These are phyloP conservation scores for Dendropsophus ebraccatus DNA, from an alignment of 2,113 vertebrate species.

Conservation along the genomic window DNA sequence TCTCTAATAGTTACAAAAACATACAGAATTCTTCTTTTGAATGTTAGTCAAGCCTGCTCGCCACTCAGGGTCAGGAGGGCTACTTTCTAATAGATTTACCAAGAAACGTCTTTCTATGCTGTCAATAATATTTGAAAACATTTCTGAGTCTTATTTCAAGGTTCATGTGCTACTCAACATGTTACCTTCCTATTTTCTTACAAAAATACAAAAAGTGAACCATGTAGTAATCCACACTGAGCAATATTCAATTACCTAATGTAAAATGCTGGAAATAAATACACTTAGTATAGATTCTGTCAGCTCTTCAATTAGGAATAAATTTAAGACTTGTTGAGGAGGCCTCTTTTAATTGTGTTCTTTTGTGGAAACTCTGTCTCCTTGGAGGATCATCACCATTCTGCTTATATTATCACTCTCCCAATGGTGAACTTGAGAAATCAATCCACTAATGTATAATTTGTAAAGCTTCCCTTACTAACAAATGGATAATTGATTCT, in stretches of 20 bases:
- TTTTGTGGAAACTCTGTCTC: slow-evolving; percentile 73
- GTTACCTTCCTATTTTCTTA: not conserved
- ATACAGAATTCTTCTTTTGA: too few relatives aligned
- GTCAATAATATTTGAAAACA: not conserved
- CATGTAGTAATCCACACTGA: slow-evolving; percentile 64
- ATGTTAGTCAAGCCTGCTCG: too few relatives aligned
- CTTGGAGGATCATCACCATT: slow-evolving; percentile 74
- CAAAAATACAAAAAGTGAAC: slow-evolving; percentile 22
- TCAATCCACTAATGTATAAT: slow-evolving; percentile 87
- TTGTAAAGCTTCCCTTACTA: slow-evolving; percentile 80
- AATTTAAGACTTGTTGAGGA: slow-evolving; percentile 72
- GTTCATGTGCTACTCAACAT: not conserved
- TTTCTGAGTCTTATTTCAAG: not conserved
- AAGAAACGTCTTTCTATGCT: not conserved
- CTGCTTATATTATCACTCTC: slow-evolving; percentile 71
- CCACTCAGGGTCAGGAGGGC: too few relatives aligned
- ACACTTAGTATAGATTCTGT: slow-evolving; percentile 79
- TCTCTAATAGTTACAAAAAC: too few relatives aligned
- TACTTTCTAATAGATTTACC: too few relatives aligned
- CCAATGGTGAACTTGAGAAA: slow-evolving; percentile 75
- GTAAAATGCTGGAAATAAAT: slow-evolving; percentile 75
- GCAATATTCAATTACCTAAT: slow-evolving; percentile 77
- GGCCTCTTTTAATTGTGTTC: slow-evolving; percentile 79
- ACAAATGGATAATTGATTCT: slow-evolving; percentile 86
- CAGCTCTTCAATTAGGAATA: slow-evolving; percentile 80